Evolutionary conservation across 2,797 vertebrate species (phyloP), one percentile per base, ranked within the genome.

Genomic region (Anguilla megastoma): DNA sequence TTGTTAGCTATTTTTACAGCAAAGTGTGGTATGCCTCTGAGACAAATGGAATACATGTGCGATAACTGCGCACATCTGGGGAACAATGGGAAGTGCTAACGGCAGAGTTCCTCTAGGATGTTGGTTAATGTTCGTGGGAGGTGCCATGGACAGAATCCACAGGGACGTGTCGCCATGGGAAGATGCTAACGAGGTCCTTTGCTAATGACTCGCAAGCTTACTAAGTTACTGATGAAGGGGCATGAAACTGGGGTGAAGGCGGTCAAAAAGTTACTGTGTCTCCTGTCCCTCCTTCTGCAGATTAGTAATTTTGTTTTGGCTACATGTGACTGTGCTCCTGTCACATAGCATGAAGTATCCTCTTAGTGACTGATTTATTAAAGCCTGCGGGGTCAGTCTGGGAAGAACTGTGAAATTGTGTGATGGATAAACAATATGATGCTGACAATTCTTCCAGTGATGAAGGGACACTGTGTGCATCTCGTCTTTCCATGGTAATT

Each of bases 21-120:
- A 89, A 92, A 90, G 87, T 88, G 90, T 86, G 88, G 91, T 88
- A 85, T 90, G 90, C 89, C 87, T 91, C 85, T 90, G 87, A 89
- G 88, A 90, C 87, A 90, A 90, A 91, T 91, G 71, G 87, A 92
- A 89, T 88, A 85, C 91, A 91, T 89, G 89, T 91, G 92, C 86
- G 90, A 89, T 89, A 89, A 89, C 87, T 86, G 89, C 85, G 86
- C 80, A 63, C 33, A 79, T 52, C 27, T 50, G 56, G 85, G 86
- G 56, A 80, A 86, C 85, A 85, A 79, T 88, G 82, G 56, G 82
- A 88, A 58, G 83, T 69, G 87, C 48, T 86, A 86, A 87, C 87
- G 54, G 54, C 33, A 36, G 85, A 88, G 85, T 88, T 85, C 89
- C 85, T 89, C 76, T 85, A 66, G 90, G 69, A 79, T 87, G 87